These are phyloP conservation scores for Chalcis sispes DNA, from an alignment of 2,888 invertebrate genomes.

Conservation along the genomic window DNA sequence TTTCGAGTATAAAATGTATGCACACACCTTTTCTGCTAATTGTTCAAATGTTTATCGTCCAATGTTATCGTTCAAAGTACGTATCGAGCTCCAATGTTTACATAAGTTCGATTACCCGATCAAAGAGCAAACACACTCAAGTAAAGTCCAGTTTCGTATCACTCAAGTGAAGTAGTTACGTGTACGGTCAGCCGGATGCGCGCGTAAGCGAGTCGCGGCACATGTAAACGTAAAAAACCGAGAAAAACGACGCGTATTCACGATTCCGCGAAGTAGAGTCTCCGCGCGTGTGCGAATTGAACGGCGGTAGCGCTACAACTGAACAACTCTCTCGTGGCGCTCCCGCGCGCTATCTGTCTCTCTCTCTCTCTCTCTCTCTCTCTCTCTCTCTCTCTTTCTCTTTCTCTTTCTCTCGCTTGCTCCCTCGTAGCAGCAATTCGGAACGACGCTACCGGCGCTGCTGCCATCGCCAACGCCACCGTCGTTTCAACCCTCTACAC, in stretches of 20 bases:
- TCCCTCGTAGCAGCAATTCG: slow-evolving; percentile 31
- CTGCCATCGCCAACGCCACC: slow-evolving; percentile 22
- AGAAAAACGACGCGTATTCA: not conserved
- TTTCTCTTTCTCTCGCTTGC: not conserved
- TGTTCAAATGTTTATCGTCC: no score
- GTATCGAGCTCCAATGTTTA: no score
- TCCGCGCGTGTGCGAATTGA: slow-evolving; percentile 65
- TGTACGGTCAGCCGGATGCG: slow-evolving; percentile 61
- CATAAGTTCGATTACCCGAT: no score
- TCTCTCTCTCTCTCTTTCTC: not conserved
- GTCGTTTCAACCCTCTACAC: slow-evolving; percentile 60
- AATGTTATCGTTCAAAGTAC: no score
- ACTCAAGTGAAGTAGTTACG: slow-evolving; percentile 62
- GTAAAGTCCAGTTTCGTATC: slow-evolving; percentile 13
- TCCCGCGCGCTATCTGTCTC: not conserved
- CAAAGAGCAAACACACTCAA: no score
- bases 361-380: not conserved
- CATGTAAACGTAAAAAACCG: not conserved
- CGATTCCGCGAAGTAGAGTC: slow-evolving; percentile 35
- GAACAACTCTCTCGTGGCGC: slow-evolving; percentile 59
- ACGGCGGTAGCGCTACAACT: slow-evolving; percentile 73
- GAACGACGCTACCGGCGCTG: slow-evolving; percentile 11
- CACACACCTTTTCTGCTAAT: no score
- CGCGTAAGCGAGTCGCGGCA: not conserved
- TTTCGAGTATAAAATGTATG: no score